phyloP scores from a whole-genome alignment of 2,113 vertebrate genomes.

The Callospermophilus lateralis region DNA sequence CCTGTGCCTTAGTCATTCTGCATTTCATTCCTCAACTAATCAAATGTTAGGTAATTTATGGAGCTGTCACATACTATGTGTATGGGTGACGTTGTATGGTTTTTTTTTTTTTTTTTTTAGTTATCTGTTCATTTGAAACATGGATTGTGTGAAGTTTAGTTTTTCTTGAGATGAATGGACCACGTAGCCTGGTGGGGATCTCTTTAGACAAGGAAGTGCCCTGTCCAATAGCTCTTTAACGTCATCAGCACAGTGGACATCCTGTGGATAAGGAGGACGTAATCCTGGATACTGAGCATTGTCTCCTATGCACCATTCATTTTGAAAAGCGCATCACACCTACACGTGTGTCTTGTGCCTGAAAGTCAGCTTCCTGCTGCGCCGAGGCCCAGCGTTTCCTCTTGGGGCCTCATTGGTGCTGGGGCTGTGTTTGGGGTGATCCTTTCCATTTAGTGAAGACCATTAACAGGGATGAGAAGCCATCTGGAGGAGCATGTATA shows the following conservation, averaged over 20 bases:
- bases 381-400: not conserved
- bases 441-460: not conserved
- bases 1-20: rapidly evolving
- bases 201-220: not conserved
- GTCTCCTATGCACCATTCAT: rapidly evolving
- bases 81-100: rapidly evolving
- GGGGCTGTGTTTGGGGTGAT: not conserved
- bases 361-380: not conserved
- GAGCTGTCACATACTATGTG: rapidly evolving
- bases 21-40: not conserved
- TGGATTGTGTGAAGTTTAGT: not conserved
- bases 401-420: rapidly evolving
- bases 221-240: rapidly evolving
- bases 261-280: rapidly evolving
- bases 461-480: too few relatives aligned
- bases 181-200: not conserved
- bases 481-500: not conserved
- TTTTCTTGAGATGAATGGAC: not conserved
- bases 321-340: too few relatives aligned
- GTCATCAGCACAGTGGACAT: not conserved
- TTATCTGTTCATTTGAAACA: not conserved
- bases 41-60: not conserved
- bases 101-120: not conserved
- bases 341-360: rapidly evolving
- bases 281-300: too few relatives aligned